Base-by-base conservation (phyloP, 2,888 invertebrate species). In the Nezara viridula region DNA sequence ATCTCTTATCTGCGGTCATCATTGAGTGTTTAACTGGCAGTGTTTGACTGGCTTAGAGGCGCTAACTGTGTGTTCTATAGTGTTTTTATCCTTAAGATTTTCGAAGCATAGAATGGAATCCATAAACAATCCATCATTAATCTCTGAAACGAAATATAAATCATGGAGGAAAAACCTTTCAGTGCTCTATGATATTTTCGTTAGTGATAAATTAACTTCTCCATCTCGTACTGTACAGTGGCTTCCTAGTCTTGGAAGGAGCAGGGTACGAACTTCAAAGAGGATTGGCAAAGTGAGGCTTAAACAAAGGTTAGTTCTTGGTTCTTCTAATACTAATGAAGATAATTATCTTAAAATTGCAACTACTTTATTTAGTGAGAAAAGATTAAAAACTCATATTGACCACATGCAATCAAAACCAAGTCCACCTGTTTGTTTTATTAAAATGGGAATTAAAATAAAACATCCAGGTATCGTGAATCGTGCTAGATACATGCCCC, bases 401-500 rank as follows among this genome's bases (percentile, higher is more conserved):
- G 32, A 66, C 0, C 32, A 6, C 19, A 32, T 66, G 32, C 32
- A 32, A 9, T 66, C 32, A 19, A 66, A 66, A 0, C 66, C 66
- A 32, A 32, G 32, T 66, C 5, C 66, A 16, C 6, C 19, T 19
- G 32, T 16, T 32, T 32, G 66, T 66, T 32, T 16, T 19, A 32
- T 66, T 6, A 66, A 66, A 32, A 37, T 19, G 3, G 32, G 16
- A 19, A 1, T 32, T 37, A 32, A 32, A 66, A 32, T 66, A 32
- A 32, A 32, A 32, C 66, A 66, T 66, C 6, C 32, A 32, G 66
- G 66, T 0, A 14, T 19, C 5, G 66, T 66, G 6, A 66, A 66
- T 66, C 66, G 66, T 66, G 32, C 66, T 66, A 66, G 32, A 66
- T 66, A 66, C 19, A 66, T 66, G 66, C 66, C 66, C 27, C 66